Percentiles rank a stretch among this genome's conserved stretches.
These are phyloP conservation scores for Paraplagusia blochii DNA, from an alignment of 2,113 vertebrate species.

Conservation along the genomic window DNA sequence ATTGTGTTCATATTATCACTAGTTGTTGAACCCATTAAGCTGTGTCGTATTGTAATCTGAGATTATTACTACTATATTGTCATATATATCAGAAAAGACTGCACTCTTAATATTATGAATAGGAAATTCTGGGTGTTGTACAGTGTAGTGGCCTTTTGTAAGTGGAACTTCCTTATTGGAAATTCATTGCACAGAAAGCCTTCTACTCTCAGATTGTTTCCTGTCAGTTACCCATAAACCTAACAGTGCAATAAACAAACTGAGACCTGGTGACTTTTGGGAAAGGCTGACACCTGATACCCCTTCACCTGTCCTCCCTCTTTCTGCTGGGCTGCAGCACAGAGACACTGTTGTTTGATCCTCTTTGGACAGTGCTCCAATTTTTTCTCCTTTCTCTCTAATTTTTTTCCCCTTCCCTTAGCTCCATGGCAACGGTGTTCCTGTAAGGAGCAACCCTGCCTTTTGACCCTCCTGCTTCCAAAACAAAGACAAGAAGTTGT, in stretches of 20 bases:
- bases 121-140: background rate
- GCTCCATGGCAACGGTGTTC: constrained; percentile 71
- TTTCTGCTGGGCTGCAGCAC: constrained; percentile 39
- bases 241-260: constrained; percentile 1
- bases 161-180: background rate
- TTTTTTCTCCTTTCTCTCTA: constrained; percentile 25
- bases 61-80: too few relatives aligned
- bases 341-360: constrained; percentile 69
- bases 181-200: background rate
- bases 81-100: background rate
- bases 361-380: constrained; percentile 43
- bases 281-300: constrained; percentile 37
- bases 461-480: constrained; percentile 60
- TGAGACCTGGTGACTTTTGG: background rate
- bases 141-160: background rate
- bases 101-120: background rate
- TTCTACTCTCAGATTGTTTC: constrained; percentile 8
- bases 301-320: constrained; percentile 55
- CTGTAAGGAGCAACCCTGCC: constrained; percentile 61
- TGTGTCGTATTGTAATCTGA: too few relatives aligned
- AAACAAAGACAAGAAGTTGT: constrained; percentile 71
- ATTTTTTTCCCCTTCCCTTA: constrained; percentile 26
- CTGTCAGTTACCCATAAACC: constrained; percentile 8
- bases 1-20: too few relatives aligned
- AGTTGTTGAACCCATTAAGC: too few relatives aligned